These are phyloP conservation scores for Apotomis turbidana DNA, from an alignment of 2,888 invertebrate genomes.

Conservation along the genomic window DNA sequence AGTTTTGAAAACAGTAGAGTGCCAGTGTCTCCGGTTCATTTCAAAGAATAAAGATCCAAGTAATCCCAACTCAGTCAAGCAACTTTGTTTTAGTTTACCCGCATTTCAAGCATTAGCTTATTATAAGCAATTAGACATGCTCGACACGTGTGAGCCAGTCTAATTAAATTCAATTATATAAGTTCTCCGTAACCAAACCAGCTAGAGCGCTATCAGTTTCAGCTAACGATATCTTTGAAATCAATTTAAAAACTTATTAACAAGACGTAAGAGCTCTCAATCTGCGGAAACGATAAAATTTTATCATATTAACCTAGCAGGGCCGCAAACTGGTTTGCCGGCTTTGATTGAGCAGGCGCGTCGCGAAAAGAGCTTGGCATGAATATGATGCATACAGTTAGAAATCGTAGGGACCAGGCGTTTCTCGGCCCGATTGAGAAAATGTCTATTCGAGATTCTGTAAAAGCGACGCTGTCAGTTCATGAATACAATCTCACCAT, in stretches of 20 bases:
- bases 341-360: neutral
- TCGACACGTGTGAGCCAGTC: neutral
- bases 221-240: conserved; percentile 29
- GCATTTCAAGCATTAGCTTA: neutral
- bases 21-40: no score
- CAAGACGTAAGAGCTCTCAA: conserved; percentile 33
- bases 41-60: no score
- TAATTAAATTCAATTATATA: conserved; percentile 28
- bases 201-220: conserved; percentile 19
- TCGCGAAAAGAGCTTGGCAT: neutral
- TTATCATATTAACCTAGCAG: conserved; percentile 41
- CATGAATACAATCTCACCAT: no score
- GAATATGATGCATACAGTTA: neutral
- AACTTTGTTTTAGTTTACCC: neutral
- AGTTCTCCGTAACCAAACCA: conserved; percentile 13
- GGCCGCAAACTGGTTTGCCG: conserved; percentile 22
- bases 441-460: neutral
- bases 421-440: neutral
- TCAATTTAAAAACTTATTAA: conserved; percentile 34
- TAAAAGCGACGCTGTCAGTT: no score
- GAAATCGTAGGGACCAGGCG: neutral
- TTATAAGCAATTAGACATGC: neutral
- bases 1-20: no score
- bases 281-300: conserved; percentile 42
- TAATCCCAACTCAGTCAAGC: neutral